Evolutionary conservation across 2,797 vertebrate genomes (phyloP), one percentile per base, ranked within the genome.

Genomic region (Anguilla obscura): DNA sequence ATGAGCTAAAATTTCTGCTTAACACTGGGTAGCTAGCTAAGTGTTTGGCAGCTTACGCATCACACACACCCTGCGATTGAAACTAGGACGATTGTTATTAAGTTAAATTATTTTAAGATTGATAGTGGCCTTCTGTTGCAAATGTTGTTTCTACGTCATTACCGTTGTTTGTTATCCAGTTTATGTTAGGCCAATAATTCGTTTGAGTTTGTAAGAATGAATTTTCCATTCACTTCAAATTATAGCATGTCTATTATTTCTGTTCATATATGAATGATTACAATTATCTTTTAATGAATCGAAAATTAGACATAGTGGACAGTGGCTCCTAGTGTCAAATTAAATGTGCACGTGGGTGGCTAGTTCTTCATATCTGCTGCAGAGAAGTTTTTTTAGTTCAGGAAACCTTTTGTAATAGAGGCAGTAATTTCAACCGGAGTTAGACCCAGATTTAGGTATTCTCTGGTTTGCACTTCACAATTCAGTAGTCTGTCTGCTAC

Each of bases 1-100:
- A 79, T 79, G 74, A 79, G 36, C 36, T 79, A 79, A 79, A 79
- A 40, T 79, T 30, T 74, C 12, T 69, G 30, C 71, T 74, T 33
- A 33, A 36, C n/a, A 36, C 3, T 6, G 36, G 71, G 33, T 76
- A 40, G 74, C 36, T 79, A 40, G 74, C 74, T 45, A 16, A 18
- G 7, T 30, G 12, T 45, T 1, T 79, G 16, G 16, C 1, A 16
- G n/a, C 24, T 7, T n/a, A 69, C 4, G 36, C 6, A 45, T 21
- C 6, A 16, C 33, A 18, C 16, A 79, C 14, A 36, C 5, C 69
- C 14, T 30, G 5, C 21, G 33, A 45, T 45, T 18, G 33, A 45
- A 4, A 18, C 30, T 45, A 16, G 74, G 4, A 79, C 21, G 63
- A 8, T 69, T 40, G n/a, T 12, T 71, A 30, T 27, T 30, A 14